These are phyloP conservation scores for Psilopogon haemacephalus DNA, from an alignment of 2,113 vertebrate genomes.

Conservation along the genomic window DNA sequence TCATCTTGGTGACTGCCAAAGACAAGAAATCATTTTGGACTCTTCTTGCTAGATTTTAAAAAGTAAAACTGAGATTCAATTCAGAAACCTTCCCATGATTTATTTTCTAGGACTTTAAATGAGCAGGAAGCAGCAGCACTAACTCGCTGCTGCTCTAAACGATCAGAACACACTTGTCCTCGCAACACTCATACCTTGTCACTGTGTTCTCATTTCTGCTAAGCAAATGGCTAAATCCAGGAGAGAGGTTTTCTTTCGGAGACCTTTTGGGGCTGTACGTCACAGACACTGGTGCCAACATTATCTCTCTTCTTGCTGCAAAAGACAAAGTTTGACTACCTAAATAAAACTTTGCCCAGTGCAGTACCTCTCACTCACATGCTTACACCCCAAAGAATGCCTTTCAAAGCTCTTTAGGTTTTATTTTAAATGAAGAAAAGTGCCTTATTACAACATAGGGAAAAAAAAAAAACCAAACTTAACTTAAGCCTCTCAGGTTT, in stretches of 20 bases:
- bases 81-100: neutral
- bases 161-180: neutral
- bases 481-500: neutral
- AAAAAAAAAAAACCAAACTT: neutral
- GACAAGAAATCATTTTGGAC: neutral
- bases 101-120: neutral
- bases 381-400: neutral
- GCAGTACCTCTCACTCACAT: neutral
- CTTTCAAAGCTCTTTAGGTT: neutral
- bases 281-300: slow-evolving; percentile 84
- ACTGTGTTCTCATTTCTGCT: slow-evolving; percentile 79
- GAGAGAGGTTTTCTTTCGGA: slow-evolving; percentile 93
- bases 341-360: neutral
- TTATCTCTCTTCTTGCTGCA: slow-evolving; percentile 88
- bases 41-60: neutral
- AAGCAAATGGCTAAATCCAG: slow-evolving; percentile 87
- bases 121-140: neutral
- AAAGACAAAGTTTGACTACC: slow-evolving; percentile 40
- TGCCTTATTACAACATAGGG: neutral
- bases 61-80: neutral
- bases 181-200: slow-evolving; percentile 73
- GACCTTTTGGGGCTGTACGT: slow-evolving; percentile 94
- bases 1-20: neutral
- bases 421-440: neutral
- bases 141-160: neutral